Conservation (phyloP, 1,140 invertebrate species). For the Laodelphax striatellus region DNA sequence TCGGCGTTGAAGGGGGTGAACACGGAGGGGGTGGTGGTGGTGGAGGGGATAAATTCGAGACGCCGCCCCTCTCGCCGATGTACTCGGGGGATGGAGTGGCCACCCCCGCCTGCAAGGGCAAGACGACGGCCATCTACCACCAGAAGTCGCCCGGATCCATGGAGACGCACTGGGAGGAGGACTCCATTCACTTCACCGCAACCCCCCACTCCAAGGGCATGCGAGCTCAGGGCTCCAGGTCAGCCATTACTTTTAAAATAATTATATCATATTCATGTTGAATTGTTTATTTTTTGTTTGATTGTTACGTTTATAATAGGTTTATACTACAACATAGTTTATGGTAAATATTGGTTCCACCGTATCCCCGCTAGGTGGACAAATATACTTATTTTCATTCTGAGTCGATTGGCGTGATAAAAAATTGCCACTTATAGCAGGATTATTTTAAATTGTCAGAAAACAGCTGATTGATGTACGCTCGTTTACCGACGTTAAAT, state of each 20-base stretch:
- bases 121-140: conserved; percentile 27
- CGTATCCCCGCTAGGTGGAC: no score
- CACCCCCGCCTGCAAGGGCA: conserved; percentile 31
- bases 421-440: no score
- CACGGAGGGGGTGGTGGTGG: conserved; percentile 6
- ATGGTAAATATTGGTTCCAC: no score
- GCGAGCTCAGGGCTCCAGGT: conserved; percentile 3
- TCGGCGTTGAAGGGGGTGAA: conserved; percentile 52
- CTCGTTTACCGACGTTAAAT: no score
- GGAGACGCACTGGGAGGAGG: conserved; percentile 60
- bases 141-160: conserved; percentile 36
- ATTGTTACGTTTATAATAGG: no score
- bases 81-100: conserved; percentile 29
- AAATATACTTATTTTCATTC: no score
- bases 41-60: conserved; percentile 30
- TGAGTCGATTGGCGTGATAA: no score
- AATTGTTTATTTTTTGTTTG: background rate
- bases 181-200: conserved; percentile 7
- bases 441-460: no score
- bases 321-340: no score
- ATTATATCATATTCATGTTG: no score
- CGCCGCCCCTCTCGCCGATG: conserved; percentile 39
- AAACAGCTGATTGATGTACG: no score
- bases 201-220: background rate
- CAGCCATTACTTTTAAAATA: no score